Conservation (phyloP, 2,888 invertebrate species). For the Trissolcus japonicus region DNA sequence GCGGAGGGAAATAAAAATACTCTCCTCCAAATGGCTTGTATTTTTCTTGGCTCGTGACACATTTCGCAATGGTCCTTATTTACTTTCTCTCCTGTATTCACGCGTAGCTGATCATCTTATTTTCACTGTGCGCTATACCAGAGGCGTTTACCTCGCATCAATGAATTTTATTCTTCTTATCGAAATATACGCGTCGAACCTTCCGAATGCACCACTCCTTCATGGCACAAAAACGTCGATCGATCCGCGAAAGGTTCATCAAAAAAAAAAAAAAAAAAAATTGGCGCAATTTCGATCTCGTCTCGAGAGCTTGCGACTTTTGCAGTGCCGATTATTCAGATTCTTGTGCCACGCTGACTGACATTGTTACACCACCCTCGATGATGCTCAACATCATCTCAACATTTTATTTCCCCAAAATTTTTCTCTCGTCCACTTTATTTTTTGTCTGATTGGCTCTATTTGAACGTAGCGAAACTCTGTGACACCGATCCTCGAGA, state of each 20-base stretch:
- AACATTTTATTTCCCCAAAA: conserved; percentile 26
- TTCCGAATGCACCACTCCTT: conserved; percentile 55
- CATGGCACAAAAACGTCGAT: conserved; percentile 24
- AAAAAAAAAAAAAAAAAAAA: conserved; percentile 37
- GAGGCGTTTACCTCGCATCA: conserved; percentile 60
- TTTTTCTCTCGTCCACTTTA: too few species aligned
- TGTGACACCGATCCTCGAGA: too few species aligned
- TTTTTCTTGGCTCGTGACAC: conserved; percentile 56
- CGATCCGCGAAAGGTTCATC: conserved; percentile 51
- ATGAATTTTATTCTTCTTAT: conserved; percentile 57
- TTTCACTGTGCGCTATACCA: conserved; percentile 57
- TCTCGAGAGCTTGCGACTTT: conserved; percentile 55
- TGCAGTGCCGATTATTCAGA: conserved; percentile 54
- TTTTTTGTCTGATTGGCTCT: too few species aligned
- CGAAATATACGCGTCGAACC: conserved; percentile 58
- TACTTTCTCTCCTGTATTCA: conserved; percentile 51
- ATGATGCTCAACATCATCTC: conserved; percentile 49
- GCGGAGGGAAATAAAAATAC: conserved; percentile 49
- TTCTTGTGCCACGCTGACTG: conserved; percentile 39
- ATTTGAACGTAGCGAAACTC: too few species aligned
- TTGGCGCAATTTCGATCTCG: conserved; percentile 56
- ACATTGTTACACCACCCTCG: conserved; percentile 55
- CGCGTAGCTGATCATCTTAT: conserved; percentile 59
- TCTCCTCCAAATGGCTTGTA: conserved; percentile 51
- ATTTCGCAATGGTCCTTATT: conserved; percentile 56